Conservation (phyloP, 1,140 invertebrate genomes). For the Drusus annulatus region DNA sequence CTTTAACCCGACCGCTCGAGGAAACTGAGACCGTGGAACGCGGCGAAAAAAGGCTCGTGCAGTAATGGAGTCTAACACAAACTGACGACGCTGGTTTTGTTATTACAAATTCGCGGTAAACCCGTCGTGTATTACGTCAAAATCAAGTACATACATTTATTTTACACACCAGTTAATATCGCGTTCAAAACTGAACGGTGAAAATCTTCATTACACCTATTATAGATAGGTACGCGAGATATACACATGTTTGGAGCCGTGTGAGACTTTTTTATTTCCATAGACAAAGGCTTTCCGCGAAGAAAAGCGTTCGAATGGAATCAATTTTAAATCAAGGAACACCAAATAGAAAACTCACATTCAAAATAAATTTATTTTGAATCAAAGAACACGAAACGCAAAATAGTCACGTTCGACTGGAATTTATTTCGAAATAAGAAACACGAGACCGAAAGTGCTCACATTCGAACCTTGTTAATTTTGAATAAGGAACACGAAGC, state of each 20-base stretch:
- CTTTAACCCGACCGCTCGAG: neutral
- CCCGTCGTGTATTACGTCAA: constrained; percentile 22
- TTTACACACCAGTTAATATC: constrained; percentile 14
- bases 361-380: neutral
- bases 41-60: constrained; percentile 11
- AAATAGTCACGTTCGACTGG: neutral
- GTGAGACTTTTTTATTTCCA: neutral
- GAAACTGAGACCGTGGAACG: constrained; percentile 11
- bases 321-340: no score
- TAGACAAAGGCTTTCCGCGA: constrained; percentile 2
- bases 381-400: no score
- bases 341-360: neutral
- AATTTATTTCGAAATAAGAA: neutral
- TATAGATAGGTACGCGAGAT: neutral
- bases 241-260: neutral
- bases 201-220: neutral
- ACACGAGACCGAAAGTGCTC: neutral
- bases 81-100: constrained; percentile 16
- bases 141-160: constrained; percentile 14
- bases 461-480: no score
- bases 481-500: neutral
- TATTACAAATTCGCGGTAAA: constrained; percentile 31
- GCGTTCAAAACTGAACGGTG: neutral
- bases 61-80: constrained; percentile 10
- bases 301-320: constrained; percentile 30